Percentiles rank a stretch among this genome's conserved stretches.
These are phyloP conservation scores for Gallinago paraguaiae DNA, from an alignment of 2,113 vertebrate genomes.

Conservation along the genomic window DNA sequence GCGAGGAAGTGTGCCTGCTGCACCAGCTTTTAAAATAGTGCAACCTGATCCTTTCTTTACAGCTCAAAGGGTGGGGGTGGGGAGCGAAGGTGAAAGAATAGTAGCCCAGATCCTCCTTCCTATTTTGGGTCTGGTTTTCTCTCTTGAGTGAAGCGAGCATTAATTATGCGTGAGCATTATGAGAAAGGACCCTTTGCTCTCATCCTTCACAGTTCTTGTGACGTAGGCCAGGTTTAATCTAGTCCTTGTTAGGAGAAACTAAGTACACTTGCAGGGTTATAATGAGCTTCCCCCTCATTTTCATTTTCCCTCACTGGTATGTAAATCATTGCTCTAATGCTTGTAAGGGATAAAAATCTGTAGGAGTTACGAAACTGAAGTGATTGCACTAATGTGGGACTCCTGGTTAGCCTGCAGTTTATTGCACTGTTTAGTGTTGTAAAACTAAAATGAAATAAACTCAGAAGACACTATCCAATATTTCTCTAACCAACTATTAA, in stretches of 20 bases:
- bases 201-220: not conserved
- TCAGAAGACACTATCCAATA: not conserved
- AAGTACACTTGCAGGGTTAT: not conserved
- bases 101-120: slow-evolving; percentile 24
- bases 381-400: not conserved
- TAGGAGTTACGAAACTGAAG: slow-evolving; percentile 37
- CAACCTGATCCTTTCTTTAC: slow-evolving; percentile 48
- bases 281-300: slow-evolving; percentile 48
- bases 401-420: slow-evolving; percentile 1
- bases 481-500: not conserved
- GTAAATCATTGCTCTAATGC: slow-evolving; percentile 20
- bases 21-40: slow-evolving; percentile 55
- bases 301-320: slow-evolving; percentile 41
- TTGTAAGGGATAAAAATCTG: slow-evolving; percentile 37
- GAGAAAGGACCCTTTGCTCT: not conserved
- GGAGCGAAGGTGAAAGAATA: not conserved
- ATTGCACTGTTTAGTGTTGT: not conserved
- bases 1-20: not conserved
- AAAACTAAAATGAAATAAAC: not conserved
- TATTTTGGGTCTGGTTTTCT: slow-evolving; percentile 14
- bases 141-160: not conserved
- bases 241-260: not conserved
- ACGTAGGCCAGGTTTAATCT: slow-evolving; percentile 17
- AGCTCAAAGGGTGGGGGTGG: slow-evolving; percentile 4
- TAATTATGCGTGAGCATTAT: not conserved